Evolutionary conservation across 2,113 vertebrate species (phyloP).

Genomic region (Dicerorhinus sumatrensis): DNA sequence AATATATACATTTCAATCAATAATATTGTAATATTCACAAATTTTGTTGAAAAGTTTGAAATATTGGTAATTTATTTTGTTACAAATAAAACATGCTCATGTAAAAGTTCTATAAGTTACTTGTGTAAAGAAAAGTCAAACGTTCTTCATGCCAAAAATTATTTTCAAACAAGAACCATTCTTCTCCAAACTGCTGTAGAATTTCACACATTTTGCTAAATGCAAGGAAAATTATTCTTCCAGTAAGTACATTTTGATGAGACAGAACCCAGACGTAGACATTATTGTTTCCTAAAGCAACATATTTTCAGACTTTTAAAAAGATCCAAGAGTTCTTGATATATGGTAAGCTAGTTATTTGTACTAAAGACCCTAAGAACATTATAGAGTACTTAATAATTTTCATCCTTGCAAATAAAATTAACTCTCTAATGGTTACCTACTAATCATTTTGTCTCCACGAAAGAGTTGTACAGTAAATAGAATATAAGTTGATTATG

Average conservation of each 20-base stretch:
- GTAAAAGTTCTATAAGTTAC: background rate
- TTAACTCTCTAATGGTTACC: background rate
- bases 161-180: background rate
- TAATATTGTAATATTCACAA: background rate
- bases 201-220: background rate
- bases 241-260: background rate
- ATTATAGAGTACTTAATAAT: constrained; percentile 29
- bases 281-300: constrained; percentile 27
- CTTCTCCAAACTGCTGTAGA: background rate
- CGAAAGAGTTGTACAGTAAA: background rate
- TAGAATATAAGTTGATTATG: background rate
- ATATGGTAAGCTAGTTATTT: background rate
- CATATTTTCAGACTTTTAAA: background rate
- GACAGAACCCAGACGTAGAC: background rate
- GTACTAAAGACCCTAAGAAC: background rate
- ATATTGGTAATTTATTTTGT: background rate
- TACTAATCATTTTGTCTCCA: background rate
- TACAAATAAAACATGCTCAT: background rate
- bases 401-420: background rate
- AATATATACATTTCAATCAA: background rate
- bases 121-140: background rate
- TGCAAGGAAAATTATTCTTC: background rate
- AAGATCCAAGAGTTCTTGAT: background rate
- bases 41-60: background rate
- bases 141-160: background rate